Percentiles rank a stretch among this genome's conserved stretches.
These are phyloP conservation scores for Onychomys leucogaster DNA, from an alignment of 2,797 vertebrate genomes.

Conservation along the genomic window DNA sequence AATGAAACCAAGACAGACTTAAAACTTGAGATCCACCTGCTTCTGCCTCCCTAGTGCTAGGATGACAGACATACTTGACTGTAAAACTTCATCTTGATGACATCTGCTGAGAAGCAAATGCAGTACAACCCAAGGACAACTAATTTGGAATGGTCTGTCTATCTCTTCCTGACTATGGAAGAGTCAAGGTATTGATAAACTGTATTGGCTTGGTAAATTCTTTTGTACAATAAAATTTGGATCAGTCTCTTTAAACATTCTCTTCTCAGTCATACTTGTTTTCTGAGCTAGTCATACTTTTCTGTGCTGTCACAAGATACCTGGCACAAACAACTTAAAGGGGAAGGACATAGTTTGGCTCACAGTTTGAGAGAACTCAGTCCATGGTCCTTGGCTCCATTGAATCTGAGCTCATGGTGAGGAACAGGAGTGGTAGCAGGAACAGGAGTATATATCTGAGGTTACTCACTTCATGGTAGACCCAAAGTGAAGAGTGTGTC, in stretches of 20 bases:
- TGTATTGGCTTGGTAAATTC: not conserved
- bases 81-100: not conserved
- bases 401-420: not conserved
- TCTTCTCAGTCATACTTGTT: not conserved
- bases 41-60: not conserved
- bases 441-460: not conserved
- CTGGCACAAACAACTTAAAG: not conserved
- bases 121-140: not conserved
- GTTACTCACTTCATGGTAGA: not conserved
- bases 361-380: not conserved
- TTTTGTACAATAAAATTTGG: not conserved
- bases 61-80: not conserved
- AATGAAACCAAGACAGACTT: not conserved
- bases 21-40: not conserved
- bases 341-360: not conserved
- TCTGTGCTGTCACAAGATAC: not conserved
- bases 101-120: not conserved
- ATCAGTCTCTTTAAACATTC: not conserved
- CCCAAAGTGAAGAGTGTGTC: not conserved
- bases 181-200: not conserved
- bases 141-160: not conserved
- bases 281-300: not conserved
- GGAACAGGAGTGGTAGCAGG: not conserved
- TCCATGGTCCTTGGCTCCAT: not conserved
- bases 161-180: not conserved